Evolutionary conservation across 1,140 invertebrate genomes (phyloP).

Genomic region (Euwallacea fornicatus): DNA sequence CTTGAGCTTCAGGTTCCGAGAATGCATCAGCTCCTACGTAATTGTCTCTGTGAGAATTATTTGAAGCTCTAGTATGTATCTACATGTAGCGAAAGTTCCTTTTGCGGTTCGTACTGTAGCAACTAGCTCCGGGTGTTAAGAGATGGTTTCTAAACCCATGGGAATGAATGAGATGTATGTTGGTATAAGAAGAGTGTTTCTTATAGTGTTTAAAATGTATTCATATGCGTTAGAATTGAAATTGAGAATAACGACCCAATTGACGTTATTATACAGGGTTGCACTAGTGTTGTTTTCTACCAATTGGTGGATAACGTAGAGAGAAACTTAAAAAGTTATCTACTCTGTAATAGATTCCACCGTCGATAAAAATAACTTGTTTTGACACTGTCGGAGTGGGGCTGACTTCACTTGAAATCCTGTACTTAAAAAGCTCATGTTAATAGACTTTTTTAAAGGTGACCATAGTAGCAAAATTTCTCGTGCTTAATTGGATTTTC

Average conservation of each 20-base stretch:
- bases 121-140: constrained; percentile 50
- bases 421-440: background rate
- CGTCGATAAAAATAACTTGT: constrained; percentile 67
- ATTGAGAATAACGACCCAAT: constrained; percentile 70
- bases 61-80: constrained; percentile 64
- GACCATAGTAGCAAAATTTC: constrained; percentile 42
- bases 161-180: background rate
- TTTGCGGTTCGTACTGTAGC: constrained; percentile 66
- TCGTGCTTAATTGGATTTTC: constrained; percentile 62
- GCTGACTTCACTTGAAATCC: constrained; percentile 35
- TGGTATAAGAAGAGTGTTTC: background rate
- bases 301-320: constrained; percentile 65
- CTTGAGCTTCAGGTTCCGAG: constrained; percentile 70
- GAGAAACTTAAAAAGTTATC: constrained; percentile 66
- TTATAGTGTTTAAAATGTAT: constrained; percentile 56
- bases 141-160: constrained; percentile 59
- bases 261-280: constrained; percentile 56
- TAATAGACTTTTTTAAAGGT: background rate
- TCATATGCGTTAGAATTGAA: constrained; percentile 77
- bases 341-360: constrained; percentile 70
- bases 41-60: constrained; percentile 64
- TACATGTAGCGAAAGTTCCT: constrained; percentile 71
- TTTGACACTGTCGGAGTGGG: constrained; percentile 57
- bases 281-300: constrained; percentile 54
- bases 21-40: constrained; percentile 72